Evolutionary conservation across 1,140 invertebrate genomes (phyloP).

Genomic region (Cheumatopsyche charites): DNA sequence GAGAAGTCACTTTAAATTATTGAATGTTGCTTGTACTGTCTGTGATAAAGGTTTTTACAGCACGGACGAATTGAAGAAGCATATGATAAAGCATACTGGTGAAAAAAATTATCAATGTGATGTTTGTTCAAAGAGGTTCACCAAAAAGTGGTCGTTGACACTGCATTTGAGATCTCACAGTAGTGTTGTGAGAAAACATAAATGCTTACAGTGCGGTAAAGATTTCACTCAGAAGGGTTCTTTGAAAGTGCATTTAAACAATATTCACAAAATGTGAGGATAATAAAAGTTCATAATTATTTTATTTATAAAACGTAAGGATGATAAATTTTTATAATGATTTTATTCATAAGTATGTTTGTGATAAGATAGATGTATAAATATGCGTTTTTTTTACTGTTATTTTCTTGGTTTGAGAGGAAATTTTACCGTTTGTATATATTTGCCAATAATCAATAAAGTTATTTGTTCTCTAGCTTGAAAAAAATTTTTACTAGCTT

Average conservation of each 20-base stretch:
- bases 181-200: conserved; percentile 61
- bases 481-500: too few species aligned
- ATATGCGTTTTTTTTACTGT: too few species aligned
- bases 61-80: neutral
- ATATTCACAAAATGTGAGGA: too few species aligned
- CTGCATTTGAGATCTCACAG: conserved; percentile 72
- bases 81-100: conserved; percentile 70
- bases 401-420: too few species aligned
- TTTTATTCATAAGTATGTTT: too few species aligned
- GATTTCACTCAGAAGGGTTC: conserved; percentile 61
- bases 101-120: conserved; percentile 65
- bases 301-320: too few species aligned
- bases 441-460: too few species aligned
- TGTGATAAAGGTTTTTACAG: conserved; percentile 29
- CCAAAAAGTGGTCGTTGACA: conserved; percentile 71
- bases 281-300: too few species aligned
- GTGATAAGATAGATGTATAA: too few species aligned
- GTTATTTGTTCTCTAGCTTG: too few species aligned
- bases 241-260: conserved; percentile 57
- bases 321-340: too few species aligned
- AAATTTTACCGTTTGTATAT: too few species aligned
- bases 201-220: conserved; percentile 61
- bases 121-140: conserved; percentile 67
- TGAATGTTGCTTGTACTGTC: neutral
- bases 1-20: conserved; percentile 26